Evolutionary conservation across 2,113 vertebrate genomes (phyloP).

Genomic region (Mus pahari): DNA sequence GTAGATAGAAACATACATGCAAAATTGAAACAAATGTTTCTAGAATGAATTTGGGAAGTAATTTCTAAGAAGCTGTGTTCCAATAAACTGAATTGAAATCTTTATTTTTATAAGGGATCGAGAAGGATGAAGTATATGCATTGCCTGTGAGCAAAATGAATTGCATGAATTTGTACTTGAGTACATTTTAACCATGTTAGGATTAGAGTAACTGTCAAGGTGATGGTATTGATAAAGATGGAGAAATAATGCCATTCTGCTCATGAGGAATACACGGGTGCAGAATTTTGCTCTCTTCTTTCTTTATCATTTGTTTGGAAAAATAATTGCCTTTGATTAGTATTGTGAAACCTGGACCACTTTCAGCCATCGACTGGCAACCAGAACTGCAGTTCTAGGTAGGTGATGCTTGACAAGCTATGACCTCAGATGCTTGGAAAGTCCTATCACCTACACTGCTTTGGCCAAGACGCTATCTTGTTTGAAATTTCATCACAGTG

Average conservation of each 20-base stretch:
- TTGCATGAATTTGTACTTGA: neutral
- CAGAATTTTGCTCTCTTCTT: neutral
- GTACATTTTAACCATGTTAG: neutral
- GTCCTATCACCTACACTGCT: neutral
- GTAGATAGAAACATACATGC: neutral
- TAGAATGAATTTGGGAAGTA: slow-evolving; percentile 3
- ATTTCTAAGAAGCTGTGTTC: slow-evolving; percentile 5
- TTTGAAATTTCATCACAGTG: slow-evolving; percentile 14
- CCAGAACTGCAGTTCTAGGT: neutral
- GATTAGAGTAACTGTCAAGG: neutral
- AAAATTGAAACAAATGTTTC: slow-evolving; percentile 31
- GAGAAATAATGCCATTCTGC: neutral
- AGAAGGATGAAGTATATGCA: neutral
- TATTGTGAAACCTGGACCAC: neutral
- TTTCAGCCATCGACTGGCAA: neutral
- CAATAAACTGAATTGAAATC: neutral
- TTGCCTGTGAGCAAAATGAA: neutral
- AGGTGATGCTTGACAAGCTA: neutral
- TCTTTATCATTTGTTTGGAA: neutral
- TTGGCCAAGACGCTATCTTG: neutral
- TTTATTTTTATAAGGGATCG: neutral
- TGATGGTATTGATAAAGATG: neutral
- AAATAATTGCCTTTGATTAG: neutral
- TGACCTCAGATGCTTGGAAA: neutral
- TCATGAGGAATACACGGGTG: neutral